Conservation (phyloP, 2,113 vertebrate genomes). For the Nyctereutes procyonoides region DNA sequence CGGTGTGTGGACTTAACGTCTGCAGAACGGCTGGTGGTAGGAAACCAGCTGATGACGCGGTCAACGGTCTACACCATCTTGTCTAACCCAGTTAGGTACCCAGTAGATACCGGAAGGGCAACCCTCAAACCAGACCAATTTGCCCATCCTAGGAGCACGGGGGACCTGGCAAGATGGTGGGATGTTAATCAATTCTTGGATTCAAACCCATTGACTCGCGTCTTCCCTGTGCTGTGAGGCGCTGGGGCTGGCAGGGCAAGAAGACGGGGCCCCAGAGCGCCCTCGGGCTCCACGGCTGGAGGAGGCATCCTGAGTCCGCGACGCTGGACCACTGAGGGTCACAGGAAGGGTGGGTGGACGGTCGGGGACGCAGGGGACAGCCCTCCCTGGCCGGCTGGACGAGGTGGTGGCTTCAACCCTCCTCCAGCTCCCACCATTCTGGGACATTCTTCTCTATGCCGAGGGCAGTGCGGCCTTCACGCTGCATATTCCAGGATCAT, state of each 20-base stretch:
- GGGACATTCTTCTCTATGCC: neutral
- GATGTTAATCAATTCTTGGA: neutral
- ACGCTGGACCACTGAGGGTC: too few species aligned
- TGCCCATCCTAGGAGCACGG: neutral
- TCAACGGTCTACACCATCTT: neutral
- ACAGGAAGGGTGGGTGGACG: neutral
- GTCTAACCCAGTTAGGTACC: too few species aligned
- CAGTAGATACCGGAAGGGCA: neutral
- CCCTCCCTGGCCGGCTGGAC: neutral
- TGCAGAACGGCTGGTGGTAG: neutral
- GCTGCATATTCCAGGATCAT: neutral
- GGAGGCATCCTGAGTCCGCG: too few species aligned
- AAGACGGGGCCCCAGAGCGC: too few species aligned
- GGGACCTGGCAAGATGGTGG: neutral
- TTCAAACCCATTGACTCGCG: neutral
- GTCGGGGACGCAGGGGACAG: neutral
- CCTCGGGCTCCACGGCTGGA: neutral
- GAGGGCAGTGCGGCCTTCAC: neutral
- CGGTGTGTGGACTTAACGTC: neutral
- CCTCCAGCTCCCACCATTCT: accelerated
- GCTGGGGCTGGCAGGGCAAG: neutral
- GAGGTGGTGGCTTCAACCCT: neutral
- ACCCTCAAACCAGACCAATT: neutral
- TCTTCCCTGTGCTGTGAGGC: neutral
- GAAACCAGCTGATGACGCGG: neutral